A percentile compares a stretch with the other conserved stretches of the same genome.
phyloP scores from a whole-genome alignment of 2,113 vertebrate species.

The Odontesthes bonariensis region DNA sequence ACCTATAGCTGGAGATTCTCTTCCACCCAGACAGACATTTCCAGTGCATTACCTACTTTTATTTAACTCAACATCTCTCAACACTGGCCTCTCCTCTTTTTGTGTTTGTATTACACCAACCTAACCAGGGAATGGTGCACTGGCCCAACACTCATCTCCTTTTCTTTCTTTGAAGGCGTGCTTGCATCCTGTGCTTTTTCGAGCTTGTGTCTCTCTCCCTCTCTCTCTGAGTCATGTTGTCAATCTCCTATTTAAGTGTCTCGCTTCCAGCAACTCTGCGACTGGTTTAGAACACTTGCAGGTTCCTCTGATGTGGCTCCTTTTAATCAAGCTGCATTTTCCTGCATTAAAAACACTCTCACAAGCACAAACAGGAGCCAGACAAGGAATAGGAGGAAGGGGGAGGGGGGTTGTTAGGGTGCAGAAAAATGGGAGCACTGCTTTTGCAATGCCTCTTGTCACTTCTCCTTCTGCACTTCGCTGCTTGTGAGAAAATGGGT shows the following conservation, averaged over 20 bases:
- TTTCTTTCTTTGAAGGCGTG: not conserved
- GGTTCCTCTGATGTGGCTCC: conserved; percentile 58
- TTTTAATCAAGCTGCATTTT: conserved; percentile 74
- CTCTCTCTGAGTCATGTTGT: conserved; percentile 54
- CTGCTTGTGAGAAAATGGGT: not conserved
- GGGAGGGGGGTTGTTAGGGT: conserved; percentile 29
- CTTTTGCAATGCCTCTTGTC: conserved; percentile 1
- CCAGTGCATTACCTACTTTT: conserved; percentile 31
- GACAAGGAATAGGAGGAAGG: conserved; percentile 35
- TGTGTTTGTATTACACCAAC: conserved; percentile 34
- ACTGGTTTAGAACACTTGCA: conserved; percentile 43
- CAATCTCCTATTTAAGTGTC: conserved; percentile 53
- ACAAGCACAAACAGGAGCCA: conserved; percentile 64
- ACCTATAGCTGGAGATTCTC: conserved; percentile 36
- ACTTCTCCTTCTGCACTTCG: not conserved
- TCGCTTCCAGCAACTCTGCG: conserved; percentile 36
- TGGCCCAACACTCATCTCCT: conserved; percentile 1
- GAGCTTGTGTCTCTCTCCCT: not conserved
- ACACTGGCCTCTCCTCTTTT: conserved; percentile 13
- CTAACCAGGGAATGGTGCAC: conserved; percentile 18
- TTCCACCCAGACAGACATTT: conserved; percentile 21
- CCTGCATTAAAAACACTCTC: conserved; percentile 67
- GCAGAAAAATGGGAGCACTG: conserved; percentile 2
- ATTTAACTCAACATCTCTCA: conserved; percentile 38
- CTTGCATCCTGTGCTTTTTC: conserved; percentile 31